Conservation (phyloP, 2,113 vertebrate species). For the Podarcis muralis region DNA sequence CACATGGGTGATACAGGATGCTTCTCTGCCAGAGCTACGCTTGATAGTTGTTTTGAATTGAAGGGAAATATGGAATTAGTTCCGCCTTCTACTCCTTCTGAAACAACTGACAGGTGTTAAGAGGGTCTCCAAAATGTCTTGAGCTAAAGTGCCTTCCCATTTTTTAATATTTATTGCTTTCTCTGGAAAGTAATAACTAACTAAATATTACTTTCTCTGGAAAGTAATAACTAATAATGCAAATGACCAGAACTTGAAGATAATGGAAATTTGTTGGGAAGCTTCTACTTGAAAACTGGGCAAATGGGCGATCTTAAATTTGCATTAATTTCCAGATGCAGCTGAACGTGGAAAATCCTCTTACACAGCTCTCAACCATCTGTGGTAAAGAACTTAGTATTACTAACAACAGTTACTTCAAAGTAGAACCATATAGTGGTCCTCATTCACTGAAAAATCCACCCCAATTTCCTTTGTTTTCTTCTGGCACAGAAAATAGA, state of each 20-base stretch:
- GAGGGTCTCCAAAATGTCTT: background rate
- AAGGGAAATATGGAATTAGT: background rate
- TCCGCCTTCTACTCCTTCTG: background rate
- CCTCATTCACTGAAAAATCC: background rate
- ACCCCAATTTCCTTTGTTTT: background rate
- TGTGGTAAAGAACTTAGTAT: background rate
- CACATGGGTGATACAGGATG: background rate
- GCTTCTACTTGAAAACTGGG: background rate
- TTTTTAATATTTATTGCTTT: background rate
- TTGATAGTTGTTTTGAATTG: background rate
- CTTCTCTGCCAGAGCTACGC: background rate
- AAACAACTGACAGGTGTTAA: background rate
- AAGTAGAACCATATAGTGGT: background rate
- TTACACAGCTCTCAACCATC: background rate
- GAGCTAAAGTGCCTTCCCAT: background rate
- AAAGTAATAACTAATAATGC: too few relatives aligned
- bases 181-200: background rate
- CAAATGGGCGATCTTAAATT: background rate
- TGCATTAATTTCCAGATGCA: background rate
- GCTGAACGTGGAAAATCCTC: background rate
- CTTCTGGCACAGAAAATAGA: background rate
- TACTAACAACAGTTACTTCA: background rate
- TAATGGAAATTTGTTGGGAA: background rate
- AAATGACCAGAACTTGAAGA: background rate
- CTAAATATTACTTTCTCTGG: too few relatives aligned